These are phyloP conservation scores for Gadopsis bispinosus DNA, from an alignment of 2,797 vertebrate genomes.

Conservation along the genomic window DNA sequence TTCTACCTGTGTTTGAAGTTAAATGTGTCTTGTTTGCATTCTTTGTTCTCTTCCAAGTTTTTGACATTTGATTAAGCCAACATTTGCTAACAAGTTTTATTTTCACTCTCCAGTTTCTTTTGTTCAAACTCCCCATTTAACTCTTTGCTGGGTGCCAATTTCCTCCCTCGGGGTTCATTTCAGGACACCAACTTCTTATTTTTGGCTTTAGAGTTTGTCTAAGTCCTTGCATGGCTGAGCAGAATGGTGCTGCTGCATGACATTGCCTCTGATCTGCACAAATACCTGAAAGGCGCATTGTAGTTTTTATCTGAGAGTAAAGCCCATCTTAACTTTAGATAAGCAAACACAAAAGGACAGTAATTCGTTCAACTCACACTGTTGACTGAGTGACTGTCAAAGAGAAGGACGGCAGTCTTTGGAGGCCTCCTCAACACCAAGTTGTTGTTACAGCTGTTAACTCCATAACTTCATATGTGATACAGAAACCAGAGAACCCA, in stretches of 20 bases:
- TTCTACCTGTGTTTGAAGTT: constrained; percentile 44
- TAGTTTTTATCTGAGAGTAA: background rate
- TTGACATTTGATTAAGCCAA: constrained; percentile 15
- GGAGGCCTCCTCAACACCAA: background rate
- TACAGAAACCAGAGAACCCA: background rate
- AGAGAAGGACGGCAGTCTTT: background rate
- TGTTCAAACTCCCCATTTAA: constrained; percentile 5
- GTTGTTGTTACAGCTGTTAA: constrained; percentile 1
- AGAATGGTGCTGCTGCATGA: background rate
- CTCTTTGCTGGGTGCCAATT: constrained; percentile 3
- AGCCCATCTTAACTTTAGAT: background rate
- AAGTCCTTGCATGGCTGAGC: constrained; percentile 17
- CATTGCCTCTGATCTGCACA: constrained; percentile 2
- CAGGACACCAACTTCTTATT: background rate
- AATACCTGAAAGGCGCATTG: background rate
- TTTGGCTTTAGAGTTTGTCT: constrained; percentile 12
- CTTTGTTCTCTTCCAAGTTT: constrained; percentile 27
- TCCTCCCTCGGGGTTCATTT: constrained; percentile 22
- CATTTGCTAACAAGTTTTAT: constrained; percentile 17
- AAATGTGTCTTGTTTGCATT: constrained; percentile 39
- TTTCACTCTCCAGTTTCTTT: constrained; percentile 34
- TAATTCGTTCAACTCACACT: background rate
- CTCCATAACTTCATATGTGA: background rate
- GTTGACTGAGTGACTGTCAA: constrained; percentile 3
- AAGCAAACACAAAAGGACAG: background rate